Conservation (phyloP, 2,888 invertebrate genomes). For the Dynastes grantii region DNA sequence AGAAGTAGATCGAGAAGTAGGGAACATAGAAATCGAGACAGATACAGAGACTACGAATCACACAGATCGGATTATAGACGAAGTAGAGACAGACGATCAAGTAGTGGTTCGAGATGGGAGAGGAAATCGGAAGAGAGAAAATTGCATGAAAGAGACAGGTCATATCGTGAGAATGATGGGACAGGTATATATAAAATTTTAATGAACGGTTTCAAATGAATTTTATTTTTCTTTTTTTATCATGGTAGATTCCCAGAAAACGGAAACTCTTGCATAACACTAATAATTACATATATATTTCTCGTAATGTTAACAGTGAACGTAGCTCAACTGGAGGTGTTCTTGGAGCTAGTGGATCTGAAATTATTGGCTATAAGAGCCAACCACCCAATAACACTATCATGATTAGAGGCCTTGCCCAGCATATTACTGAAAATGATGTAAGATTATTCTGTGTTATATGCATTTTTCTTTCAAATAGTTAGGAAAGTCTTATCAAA, state of each 20-base stretch:
- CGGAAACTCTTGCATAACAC: conserved; percentile 43
- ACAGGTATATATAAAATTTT: no score
- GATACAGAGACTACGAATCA: conserved; percentile 64
- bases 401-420: conserved; percentile 82
- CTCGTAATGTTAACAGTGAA: conserved; percentile 64
- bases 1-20: conserved; percentile 66
- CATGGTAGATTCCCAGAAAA: conserved; percentile 51
- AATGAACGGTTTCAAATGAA: conserved; percentile 50
- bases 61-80: conserved; percentile 63
- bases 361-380: conserved; percentile 70
- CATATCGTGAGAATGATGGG: conserved; percentile 68
- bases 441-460: conserved; percentile 71
- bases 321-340: conserved; percentile 67
- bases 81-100: conserved; percentile 63
- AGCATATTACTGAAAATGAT: conserved; percentile 85
- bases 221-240: conserved; percentile 39
- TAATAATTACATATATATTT: conserved; percentile 50
- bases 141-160: conserved; percentile 66
- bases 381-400: conserved; percentile 77
- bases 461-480: conserved; percentile 15
- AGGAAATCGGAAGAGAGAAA: conserved; percentile 66
- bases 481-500: neutral
- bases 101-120: conserved; percentile 67
- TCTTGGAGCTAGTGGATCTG: conserved; percentile 69
- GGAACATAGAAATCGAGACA: conserved; percentile 62